Evolutionary conservation across 2,113 vertebrate genomes (phyloP).

Genomic region (Sylvicapra grimmia): DNA sequence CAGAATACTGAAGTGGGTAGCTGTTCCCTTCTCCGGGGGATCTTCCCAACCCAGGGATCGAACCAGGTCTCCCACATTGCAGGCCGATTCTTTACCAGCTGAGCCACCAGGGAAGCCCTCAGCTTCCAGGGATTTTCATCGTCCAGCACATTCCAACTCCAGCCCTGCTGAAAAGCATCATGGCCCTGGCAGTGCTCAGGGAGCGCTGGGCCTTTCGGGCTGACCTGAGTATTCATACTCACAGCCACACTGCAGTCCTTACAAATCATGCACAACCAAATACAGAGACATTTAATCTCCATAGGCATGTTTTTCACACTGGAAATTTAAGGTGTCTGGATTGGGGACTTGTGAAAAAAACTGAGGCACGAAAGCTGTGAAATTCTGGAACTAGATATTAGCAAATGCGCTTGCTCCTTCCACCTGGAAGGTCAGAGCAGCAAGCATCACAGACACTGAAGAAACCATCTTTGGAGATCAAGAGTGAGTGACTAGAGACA

Average conservation of each 20-base stretch:
- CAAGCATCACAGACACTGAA: not conserved
- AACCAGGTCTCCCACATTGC: not conserved
- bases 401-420: not conserved
- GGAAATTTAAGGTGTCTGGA: not conserved
- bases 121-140: not conserved
- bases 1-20: not conserved
- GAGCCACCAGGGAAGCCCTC: not conserved
- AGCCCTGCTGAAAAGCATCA: not conserved
- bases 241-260: not conserved
- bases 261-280: not conserved
- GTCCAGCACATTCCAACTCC: not conserved
- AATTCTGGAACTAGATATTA: not conserved
- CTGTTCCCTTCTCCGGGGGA: not conserved
- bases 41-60: not conserved
- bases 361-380: not conserved
- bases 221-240: not conserved
- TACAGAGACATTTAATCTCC: not conserved
- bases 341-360: not conserved
- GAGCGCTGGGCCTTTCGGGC: fast-evolving
- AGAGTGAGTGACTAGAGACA: not conserved
- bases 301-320: not conserved
- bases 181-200: fast-evolving
- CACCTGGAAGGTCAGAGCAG: not conserved
- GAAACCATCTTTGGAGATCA: not conserved
- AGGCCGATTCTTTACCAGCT: not conserved